Evolutionary conservation across 2,113 vertebrate species (phyloP).

Genomic region (Ctenomys sociabilis): DNA sequence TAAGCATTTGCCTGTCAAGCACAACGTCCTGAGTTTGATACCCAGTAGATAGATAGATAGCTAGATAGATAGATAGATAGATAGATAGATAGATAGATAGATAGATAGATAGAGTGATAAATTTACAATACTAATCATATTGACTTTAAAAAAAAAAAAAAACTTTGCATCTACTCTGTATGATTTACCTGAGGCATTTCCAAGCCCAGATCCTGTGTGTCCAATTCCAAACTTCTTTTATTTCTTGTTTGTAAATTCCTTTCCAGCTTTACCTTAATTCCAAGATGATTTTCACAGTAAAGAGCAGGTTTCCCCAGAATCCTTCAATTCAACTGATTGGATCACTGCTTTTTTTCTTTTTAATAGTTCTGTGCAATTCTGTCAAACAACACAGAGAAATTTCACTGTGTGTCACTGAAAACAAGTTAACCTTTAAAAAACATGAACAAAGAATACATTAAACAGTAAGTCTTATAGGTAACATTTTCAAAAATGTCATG

Average conservation of each 20-base stretch:
- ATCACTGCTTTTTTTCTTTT: conserved; percentile 76
- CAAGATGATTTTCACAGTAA: conserved; percentile 85
- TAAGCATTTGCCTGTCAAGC: too few relatives aligned
- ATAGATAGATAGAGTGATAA: too few relatives aligned
- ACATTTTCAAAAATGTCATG: conserved; percentile 57
- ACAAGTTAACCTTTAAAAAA: conserved; percentile 72
- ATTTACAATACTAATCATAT: background rate
- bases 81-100: too few relatives aligned
- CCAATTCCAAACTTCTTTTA: conserved; percentile 91
- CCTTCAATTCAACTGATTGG: conserved; percentile 82
- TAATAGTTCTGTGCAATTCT: conserved; percentile 80
- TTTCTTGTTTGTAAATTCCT: conserved; percentile 89
- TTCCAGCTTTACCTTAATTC: conserved; percentile 89
- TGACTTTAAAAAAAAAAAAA: background rate
- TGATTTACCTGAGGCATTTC: conserved; percentile 99
- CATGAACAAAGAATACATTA: conserved; percentile 63
- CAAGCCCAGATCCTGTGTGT: conserved; percentile 91
- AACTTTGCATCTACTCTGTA: background rate
- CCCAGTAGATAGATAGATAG: too few relatives aligned
- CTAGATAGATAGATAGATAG: too few relatives aligned
- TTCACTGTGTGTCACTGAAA: conserved; percentile 66
- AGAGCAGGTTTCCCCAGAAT: conserved; percentile 76
- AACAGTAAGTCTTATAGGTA: background rate
- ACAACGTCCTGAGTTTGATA: too few relatives aligned
- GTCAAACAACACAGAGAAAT: conserved; percentile 78